Conservation (phyloP, 2,113 vertebrate species). For the Maccullochella peelii region DNA sequence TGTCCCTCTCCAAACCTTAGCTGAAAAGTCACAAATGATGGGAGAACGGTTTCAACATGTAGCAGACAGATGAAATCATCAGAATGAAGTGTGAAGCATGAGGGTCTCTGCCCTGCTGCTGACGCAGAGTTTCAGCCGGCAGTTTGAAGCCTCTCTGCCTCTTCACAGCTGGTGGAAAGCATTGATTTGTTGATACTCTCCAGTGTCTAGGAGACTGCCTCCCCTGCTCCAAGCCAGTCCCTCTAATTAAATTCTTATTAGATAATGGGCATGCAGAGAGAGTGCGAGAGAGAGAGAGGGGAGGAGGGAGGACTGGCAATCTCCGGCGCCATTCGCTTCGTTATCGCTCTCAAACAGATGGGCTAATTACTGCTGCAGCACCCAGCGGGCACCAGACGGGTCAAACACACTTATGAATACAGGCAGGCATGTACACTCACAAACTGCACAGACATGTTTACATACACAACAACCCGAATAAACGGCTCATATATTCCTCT, state of each 20-base stretch:
- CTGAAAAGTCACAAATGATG: background rate
- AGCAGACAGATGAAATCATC: background rate
- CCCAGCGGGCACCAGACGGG: conserved; percentile 21
- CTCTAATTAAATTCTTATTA: conserved; percentile 79
- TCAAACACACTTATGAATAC: conserved; percentile 39
- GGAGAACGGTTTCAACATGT: background rate
- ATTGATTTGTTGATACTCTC: conserved; percentile 62
- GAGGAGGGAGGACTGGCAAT: conserved; percentile 34
- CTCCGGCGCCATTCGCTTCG: conserved; percentile 28
- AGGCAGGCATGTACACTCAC: background rate
- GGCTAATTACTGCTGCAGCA: conserved; percentile 76
- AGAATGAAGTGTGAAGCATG: background rate
- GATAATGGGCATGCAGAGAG: conserved; percentile 62
- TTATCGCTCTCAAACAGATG: conserved; percentile 73
- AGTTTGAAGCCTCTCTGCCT: conserved; percentile 1
- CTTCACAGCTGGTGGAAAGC: conserved; percentile 35
- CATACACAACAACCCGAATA: background rate
- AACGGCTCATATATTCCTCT: background rate
- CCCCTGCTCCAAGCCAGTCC: conserved; percentile 29
- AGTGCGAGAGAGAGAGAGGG: background rate
- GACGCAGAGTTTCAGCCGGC: background rate
- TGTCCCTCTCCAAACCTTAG: background rate
- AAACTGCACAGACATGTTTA: conserved; percentile 9
- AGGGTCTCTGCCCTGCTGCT: background rate
- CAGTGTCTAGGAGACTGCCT: conserved; percentile 33